These are phyloP conservation scores for Caenorhabditis angaria DNA, from an alignment of 2,888 invertebrate genomes.

Conservation along the genomic window DNA sequence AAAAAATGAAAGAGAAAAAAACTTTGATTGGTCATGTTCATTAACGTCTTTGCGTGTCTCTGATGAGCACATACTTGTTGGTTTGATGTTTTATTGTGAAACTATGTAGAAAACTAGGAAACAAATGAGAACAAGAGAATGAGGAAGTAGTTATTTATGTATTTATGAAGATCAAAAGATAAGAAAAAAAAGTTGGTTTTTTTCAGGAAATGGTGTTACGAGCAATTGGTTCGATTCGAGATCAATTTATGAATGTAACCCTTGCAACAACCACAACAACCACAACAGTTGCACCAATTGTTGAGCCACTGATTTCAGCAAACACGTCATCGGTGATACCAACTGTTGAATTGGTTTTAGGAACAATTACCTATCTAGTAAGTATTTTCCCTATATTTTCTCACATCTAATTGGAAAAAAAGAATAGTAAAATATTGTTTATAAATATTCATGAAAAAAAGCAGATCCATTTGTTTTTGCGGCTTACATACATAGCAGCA, in stretches of 20 bases:
- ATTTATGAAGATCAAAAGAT: too few species aligned
- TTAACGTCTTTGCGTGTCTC: slow-evolving; percentile 1
- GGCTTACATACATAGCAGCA: neutral
- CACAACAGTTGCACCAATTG: slow-evolving; percentile 23
- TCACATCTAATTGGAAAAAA: too few species aligned
- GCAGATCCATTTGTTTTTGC: neutral
- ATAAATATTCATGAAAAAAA: slow-evolving; percentile 1
- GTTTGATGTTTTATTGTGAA: neutral
- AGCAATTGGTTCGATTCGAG: slow-evolving; percentile 54
- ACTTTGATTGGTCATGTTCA: slow-evolving; percentile 13
- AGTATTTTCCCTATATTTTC: too few species aligned
- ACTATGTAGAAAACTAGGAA: neutral
- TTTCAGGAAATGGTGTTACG: slow-evolving; percentile 57
- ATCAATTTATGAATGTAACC: slow-evolving; percentile 52
- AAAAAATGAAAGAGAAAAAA: neutral
- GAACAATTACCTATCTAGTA: slow-evolving; percentile 81
- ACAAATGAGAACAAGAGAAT: neutral
- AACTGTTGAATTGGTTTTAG: slow-evolving; percentile 70
- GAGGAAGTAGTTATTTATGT: neutral
- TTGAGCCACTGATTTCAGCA: slow-evolving; percentile 30
- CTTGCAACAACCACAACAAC: slow-evolving; percentile 30
- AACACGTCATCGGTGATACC: slow-evolving; percentile 42
- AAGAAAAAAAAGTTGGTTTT: neutral
- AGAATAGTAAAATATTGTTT: neutral
- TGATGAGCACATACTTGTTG: slow-evolving; percentile 1